Evolutionary conservation across 2,113 vertebrate species (phyloP), one percentile per base, ranked within the genome.

Genomic region (Toxostoma redivivum): DNA sequence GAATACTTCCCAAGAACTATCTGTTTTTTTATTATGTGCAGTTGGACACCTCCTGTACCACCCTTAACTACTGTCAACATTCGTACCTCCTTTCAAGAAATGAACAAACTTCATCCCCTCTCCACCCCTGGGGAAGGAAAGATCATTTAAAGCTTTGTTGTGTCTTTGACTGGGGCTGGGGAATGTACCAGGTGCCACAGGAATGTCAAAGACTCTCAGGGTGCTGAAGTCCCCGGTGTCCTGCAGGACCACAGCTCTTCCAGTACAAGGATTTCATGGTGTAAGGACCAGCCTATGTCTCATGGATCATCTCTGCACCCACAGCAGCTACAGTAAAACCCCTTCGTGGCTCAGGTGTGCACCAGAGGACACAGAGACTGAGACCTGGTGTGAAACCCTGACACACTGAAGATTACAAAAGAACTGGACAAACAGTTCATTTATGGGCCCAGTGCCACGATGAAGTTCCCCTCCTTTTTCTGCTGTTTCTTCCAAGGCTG

Each of bases 181-280:
- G 37, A 62, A 53, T 1, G 27, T 6, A 24, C 27, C 64, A 53
- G 64, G 53, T 77, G n/a, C 53, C 74, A 22, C 42, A 64, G 35
- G 44, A 81, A 51, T 5, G 31, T 19, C 74, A 15, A 2, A 40
- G 42, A 6, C 15, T 47, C 74, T 38, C 3, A 25, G 11, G 31
- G 38, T 74, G 85, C 3, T 50, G 60, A 21, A 45, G 10, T 33
- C 23, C 15, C 8, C 0, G 0, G 35, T 27, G 62, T 5, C 47
- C 48, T 30, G 66, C 45, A 5, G 1, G 33, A 9, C 30, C 31
- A 24, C 7, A 78, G 64, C 79, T 48, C 62, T 19, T 22, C 53
- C 38, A 20, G 2, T 9, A 22, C 33, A 24, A 19, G 57, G 12
- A 16, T 11, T 40, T 19, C n/a, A 13, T 0, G 31, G 50, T 4